phyloP scores from a whole-genome alignment of 2,113 vertebrate species.

The Vulpes lagopus region DNA sequence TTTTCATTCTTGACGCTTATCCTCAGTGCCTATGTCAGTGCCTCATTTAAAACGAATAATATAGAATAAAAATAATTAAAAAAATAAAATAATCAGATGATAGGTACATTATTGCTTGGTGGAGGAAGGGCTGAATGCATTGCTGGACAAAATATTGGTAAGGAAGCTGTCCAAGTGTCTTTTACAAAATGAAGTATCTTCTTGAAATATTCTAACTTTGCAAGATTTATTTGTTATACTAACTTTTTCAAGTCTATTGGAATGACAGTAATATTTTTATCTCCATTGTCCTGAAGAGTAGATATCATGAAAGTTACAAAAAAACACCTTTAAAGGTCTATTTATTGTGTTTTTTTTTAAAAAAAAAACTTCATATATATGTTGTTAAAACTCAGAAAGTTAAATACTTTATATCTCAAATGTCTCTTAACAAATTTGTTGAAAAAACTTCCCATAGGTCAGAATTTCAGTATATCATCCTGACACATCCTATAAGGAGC shows the following conservation, averaged over 20 bases:
- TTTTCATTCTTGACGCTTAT: neutral
- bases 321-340: neutral
- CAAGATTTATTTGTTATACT: neutral
- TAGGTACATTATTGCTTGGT: neutral
- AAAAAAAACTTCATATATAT: neutral
- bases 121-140: neutral
- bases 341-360: neutral
- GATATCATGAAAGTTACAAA: neutral
- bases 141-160: neutral
- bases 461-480: neutral
- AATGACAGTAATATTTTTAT: neutral
- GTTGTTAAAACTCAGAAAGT: neutral
- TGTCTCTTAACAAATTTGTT: neutral
- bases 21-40: neutral
- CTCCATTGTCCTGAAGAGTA: neutral
- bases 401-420: neutral
- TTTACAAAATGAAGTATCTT: neutral
- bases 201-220: neutral
- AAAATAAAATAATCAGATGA: neutral
- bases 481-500: neutral
- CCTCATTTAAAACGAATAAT: neutral
- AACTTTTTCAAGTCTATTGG: neutral
- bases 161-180: neutral
- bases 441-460: neutral
- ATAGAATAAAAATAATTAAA: neutral